Base-by-base conservation (phyloP, 2,888 invertebrate genomes). In the Rhagonycha lutea region DNA sequence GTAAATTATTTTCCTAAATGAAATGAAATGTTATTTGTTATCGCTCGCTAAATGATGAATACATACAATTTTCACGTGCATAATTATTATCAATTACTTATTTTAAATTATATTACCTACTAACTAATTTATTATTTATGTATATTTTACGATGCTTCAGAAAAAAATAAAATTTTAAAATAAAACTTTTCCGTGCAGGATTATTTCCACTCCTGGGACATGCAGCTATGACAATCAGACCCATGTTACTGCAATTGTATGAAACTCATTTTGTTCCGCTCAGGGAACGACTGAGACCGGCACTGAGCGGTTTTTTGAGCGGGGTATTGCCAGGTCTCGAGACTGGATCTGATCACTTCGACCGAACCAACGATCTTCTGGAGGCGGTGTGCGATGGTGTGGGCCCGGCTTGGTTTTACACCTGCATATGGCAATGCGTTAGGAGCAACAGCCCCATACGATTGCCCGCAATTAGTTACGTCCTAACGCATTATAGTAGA, bases 161-260 rank as follows among this genome's bases (percentile, higher is more conserved):
- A 28, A 28, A 8, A 28, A 28, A 9, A 0, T 1, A 28, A 9
- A 28, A 7, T 9, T 32, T 63, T 24, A 4, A 12, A 24, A 11
- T 63, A 63, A 32, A n/a, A n/a, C 7, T 47, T 47, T 0, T n/a
- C n/a, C 47, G n/a, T 47, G 5, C 75, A 90, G 97, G 97, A 11
- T 89, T 97, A 47, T 97, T 97, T 87, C 97, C 97, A n/a, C 87
- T 97, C 61, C 90, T 97, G 81, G 94, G 94, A 32, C 94, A 96
- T 89, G 96, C 96, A 69, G 96, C 96, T 14, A 96, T 96, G 93
- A 95, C 94, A 87, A 96, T 97, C 28, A 92, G 96, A 82, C 95
- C 95, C 7, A 91, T 93, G 2, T 88, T 98, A 75, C 88, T 97
- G 79, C 92, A 92, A 65, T 92, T 98, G 70, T 97, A 96, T 86